A percentile compares a stretch with the other conserved stretches of the same genome.
phyloP scores from a whole-genome alignment of 2,113 vertebrate species.

The Crotalus tigris region DNA sequence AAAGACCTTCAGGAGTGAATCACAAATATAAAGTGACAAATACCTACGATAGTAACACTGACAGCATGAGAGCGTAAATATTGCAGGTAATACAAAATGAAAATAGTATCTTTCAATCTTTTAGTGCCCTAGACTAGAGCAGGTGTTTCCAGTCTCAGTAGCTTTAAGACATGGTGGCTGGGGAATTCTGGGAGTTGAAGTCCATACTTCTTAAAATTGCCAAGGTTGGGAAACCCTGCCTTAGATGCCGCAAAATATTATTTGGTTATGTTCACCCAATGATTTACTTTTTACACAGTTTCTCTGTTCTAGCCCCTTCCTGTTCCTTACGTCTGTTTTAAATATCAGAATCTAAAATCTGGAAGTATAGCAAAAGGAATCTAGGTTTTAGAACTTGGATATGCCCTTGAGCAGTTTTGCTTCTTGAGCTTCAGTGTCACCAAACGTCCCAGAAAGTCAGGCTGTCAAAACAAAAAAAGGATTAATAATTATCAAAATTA shows the following conservation, averaged over 20 bases:
- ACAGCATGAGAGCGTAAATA: conserved; percentile 48
- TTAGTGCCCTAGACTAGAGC: conserved; percentile 17
- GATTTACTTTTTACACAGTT: background rate
- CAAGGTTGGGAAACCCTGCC: background rate
- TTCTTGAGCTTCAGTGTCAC: background rate
- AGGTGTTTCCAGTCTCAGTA: too few relatives aligned
- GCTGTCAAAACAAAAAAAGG: background rate
- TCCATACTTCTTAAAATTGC: too few relatives aligned
- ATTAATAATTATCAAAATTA: background rate
- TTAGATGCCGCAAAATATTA: conserved; percentile 35
- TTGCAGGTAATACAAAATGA: conserved; percentile 48
- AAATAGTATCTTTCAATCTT: conserved; percentile 42
- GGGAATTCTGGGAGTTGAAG: too few relatives aligned
- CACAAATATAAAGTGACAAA: conserved; percentile 49
- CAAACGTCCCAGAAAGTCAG: background rate
- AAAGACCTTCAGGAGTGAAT: conserved; percentile 44
- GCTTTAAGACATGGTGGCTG: too few relatives aligned
- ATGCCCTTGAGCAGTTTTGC: background rate
- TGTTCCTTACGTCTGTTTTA: background rate
- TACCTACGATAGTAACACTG: conserved; percentile 31
- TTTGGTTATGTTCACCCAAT: conserved; percentile 4
- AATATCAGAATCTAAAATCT: background rate
- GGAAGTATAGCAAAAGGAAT: background rate
- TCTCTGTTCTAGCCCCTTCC: background rate
- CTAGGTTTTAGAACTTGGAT: background rate